These are phyloP conservation scores for Maniola jurtina DNA, from an alignment of 1,140 invertebrate genomes.

Conservation along the genomic window DNA sequence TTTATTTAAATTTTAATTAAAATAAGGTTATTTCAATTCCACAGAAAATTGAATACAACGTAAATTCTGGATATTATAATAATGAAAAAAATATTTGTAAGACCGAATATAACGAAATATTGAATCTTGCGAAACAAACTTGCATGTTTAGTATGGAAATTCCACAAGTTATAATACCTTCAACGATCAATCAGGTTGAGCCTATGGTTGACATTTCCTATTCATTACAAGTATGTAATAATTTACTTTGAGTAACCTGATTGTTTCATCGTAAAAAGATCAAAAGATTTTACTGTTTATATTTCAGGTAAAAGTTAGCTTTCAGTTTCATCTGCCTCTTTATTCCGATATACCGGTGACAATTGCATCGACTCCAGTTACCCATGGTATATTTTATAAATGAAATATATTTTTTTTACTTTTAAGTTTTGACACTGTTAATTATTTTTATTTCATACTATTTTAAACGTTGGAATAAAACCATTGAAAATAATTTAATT, in stretches of 20 bases:
- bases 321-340: slow-evolving; percentile 50
- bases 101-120: slow-evolving; percentile 42
- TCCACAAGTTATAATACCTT: slow-evolving; percentile 42
- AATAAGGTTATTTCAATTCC: not conserved
- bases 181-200: slow-evolving; percentile 44
- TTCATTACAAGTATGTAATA: slow-evolving; percentile 49
- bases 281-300: slow-evolving; percentile 13
- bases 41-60: slow-evolving; percentile 57
- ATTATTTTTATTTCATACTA: no score
- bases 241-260: slow-evolving; percentile 6
- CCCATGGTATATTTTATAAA: slow-evolving; percentile 42
- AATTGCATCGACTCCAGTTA: slow-evolving; percentile 50
- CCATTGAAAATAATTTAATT: no score
- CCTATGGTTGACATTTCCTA: slow-evolving; percentile 60
- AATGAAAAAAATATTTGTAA: slow-evolving; percentile 51
- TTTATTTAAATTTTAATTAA: no score
- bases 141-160: slow-evolving; percentile 51
- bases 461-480: no score
- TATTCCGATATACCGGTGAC: slow-evolving; percentile 54
- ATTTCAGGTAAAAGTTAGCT: slow-evolving; percentile 59
- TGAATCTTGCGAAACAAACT: slow-evolving; percentile 38
- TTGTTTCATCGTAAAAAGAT: not conserved
- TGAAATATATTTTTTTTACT: not conserved
- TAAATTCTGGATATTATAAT: slow-evolving; percentile 47
- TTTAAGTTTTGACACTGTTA: not conserved